Percentiles rank a stretch among this genome's conserved stretches.
These are phyloP conservation scores for Intellagama lesueurii DNA, from an alignment of 2,797 vertebrate genomes.

Conservation along the genomic window DNA sequence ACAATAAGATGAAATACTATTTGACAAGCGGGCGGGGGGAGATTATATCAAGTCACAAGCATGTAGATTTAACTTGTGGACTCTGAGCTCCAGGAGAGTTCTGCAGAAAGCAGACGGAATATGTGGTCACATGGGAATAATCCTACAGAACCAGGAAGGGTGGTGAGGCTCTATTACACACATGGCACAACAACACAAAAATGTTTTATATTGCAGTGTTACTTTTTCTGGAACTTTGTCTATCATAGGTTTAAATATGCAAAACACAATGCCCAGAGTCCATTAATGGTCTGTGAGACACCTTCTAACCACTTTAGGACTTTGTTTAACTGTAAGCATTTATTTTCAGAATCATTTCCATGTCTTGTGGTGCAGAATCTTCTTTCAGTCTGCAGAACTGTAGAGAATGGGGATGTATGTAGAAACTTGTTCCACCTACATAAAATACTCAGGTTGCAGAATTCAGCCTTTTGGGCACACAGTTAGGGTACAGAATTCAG, in stretches of 20 bases:
- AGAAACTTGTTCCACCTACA: not conserved
- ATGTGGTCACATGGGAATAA: constrained; percentile 20
- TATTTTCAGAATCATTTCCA: not conserved
- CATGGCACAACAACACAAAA: not conserved
- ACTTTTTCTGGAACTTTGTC: not conserved
- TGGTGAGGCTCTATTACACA: not conserved
- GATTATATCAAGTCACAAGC: not conserved
- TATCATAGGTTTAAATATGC: not conserved
- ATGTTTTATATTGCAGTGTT: not conserved
- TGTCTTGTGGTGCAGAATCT: not conserved
- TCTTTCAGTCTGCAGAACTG: not conserved
- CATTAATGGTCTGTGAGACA: not conserved
- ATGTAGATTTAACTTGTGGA: not conserved
- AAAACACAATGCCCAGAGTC: not conserved
- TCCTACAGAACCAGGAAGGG: not conserved
- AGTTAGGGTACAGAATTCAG: not conserved
- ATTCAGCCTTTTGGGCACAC: not conserved
- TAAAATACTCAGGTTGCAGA: not conserved
- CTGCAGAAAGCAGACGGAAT: not conserved
- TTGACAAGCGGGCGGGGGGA: not conserved
- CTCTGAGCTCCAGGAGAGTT: not conserved
- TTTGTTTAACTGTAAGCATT: not conserved
- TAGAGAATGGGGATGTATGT: too few relatives aligned
- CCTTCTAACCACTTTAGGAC: not conserved
- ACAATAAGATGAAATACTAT: not conserved